Evolutionary conservation across 2,888 invertebrate genomes (phyloP).

Genomic region (Rhagonycha fulva): DNA sequence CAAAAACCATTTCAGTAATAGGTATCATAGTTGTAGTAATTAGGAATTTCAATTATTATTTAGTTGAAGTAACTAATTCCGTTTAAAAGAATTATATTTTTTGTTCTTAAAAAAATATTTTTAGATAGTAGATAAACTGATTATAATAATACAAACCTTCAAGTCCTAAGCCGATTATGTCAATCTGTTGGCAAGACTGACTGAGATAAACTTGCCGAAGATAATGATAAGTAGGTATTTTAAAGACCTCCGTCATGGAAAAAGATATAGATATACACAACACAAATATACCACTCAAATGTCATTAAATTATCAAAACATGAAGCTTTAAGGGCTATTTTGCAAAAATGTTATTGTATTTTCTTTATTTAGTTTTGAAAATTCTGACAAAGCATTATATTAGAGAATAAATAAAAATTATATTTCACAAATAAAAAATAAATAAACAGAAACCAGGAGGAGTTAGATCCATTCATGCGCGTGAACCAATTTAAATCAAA

Average conservation of each 20-base stretch:
- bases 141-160: slow-evolving; percentile 24
- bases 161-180: slow-evolving; percentile 32
- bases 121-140: slow-evolving; percentile 30
- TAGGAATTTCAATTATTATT: neutral
- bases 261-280: neutral
- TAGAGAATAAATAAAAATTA: too few species aligned
- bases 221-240: slow-evolving; percentile 23
- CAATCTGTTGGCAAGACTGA: slow-evolving; percentile 26
- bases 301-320: neutral
- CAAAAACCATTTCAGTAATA: too few species aligned
- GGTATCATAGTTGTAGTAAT: too few species aligned
- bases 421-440: too few species aligned
- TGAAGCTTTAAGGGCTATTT: neutral
- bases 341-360: neutral
- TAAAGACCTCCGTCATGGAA: slow-evolving; percentile 19
- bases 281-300: neutral
- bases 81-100: slow-evolving; percentile 10
- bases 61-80: neutral
- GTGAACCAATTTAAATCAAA: too few species aligned
- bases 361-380: too few species aligned
- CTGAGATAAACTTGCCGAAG: slow-evolving; percentile 29
- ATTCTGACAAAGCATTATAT: too few species aligned
- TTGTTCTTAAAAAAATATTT: slow-evolving; percentile 3
- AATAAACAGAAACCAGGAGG: too few species aligned
- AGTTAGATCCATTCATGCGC: too few species aligned